Evolutionary conservation across 1,140 invertebrate species (phyloP).

Genomic region (Laupala kohalensis): DNA sequence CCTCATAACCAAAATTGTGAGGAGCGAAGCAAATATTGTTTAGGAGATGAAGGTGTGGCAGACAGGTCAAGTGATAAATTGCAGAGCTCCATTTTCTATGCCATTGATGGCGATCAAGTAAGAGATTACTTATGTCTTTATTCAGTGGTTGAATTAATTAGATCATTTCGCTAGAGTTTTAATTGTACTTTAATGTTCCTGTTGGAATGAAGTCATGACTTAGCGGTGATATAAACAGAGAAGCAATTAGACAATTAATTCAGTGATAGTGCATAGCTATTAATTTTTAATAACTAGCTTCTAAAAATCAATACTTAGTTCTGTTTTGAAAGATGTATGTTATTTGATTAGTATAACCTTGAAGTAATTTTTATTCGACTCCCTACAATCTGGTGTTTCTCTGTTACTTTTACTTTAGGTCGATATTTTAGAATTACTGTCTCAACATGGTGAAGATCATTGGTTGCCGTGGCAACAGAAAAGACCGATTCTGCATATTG

Average conservation of each 20-base stretch:
- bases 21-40: constrained; percentile 42
- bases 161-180: not conserved
- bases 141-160: not conserved
- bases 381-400: too few species aligned
- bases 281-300: too few species aligned
- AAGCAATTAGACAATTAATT: too few species aligned
- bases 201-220: not conserved
- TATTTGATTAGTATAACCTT: too few species aligned
- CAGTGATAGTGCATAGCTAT: too few species aligned
- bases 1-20: constrained; percentile 56
- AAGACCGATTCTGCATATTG: constrained; percentile 46
- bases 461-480: constrained; percentile 45
- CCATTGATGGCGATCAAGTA: constrained; percentile 57
- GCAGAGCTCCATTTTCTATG: constrained; percentile 58
- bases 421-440: constrained; percentile 43
- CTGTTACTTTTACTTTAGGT: too few species aligned
- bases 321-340: too few species aligned
- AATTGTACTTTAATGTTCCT: not conserved
- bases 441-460: constrained; percentile 52
- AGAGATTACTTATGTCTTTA: constrained; percentile 23
- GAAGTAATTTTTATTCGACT: too few species aligned
- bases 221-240: too few species aligned
- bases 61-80: constrained; percentile 40
- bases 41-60: constrained; percentile 26
- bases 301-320: too few species aligned